Evolutionary conservation across 2,113 vertebrate genomes (phyloP).

Genomic region (Mesoclemmys tuberculata): DNA sequence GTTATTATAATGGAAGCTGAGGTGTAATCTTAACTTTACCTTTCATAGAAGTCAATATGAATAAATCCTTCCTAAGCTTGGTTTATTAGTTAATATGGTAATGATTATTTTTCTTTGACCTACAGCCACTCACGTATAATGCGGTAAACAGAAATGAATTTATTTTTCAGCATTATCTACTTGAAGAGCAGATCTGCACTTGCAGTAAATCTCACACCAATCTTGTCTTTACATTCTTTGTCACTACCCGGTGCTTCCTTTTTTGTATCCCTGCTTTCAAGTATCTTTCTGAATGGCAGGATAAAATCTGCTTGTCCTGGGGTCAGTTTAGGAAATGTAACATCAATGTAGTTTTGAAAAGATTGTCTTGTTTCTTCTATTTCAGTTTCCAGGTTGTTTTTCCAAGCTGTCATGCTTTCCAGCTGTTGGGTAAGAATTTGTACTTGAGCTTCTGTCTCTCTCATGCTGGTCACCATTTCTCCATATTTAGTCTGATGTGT

Average conservation of each 20-base stretch:
- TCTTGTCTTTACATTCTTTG: not conserved
- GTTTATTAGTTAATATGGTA: not conserved
- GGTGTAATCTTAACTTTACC: not conserved
- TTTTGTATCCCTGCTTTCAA: not conserved
- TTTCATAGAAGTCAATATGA: not conserved
- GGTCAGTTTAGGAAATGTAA: slow-evolving; percentile 72
- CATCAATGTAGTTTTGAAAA: slow-evolving; percentile 78
- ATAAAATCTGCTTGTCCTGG: slow-evolving; percentile 79
- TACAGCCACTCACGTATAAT: not conserved
- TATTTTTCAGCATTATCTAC: slow-evolving; percentile 15
- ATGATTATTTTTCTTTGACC: not conserved
- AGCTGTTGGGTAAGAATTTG: slow-evolving; percentile 44
- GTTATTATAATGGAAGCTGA: not conserved
- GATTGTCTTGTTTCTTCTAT: slow-evolving; percentile 72
- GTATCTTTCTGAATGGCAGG: slow-evolving; percentile 73
- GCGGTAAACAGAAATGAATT: not conserved
- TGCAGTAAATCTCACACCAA: not conserved
- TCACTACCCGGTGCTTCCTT: not conserved
- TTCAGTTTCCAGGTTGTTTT: slow-evolving; percentile 76
- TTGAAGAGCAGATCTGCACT: not conserved
- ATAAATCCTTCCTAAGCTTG: not conserved
- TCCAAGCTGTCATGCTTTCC: slow-evolving; percentile 71
- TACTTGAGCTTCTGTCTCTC: slow-evolving; percentile 53
- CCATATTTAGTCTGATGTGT: slow-evolving; percentile 46
- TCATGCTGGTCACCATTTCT: slow-evolving; percentile 26